Percentiles rank a stretch among this genome's conserved stretches.
Conservation (phyloP, 2,797 vertebrate species). For the Choloepus didactylus region DNA sequence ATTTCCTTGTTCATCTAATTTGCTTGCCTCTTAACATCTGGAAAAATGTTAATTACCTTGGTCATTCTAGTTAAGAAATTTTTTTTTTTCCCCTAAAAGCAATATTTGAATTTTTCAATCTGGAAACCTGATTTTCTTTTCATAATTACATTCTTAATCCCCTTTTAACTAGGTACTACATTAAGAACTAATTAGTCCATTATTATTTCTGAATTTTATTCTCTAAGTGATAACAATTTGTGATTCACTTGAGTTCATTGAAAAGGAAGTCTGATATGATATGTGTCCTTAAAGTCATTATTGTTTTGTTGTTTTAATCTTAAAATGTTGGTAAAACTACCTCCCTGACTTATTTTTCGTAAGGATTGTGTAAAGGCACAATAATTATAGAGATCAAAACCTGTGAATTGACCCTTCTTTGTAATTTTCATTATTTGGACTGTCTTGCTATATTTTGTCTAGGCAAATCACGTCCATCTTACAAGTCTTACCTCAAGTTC, state of each 20-base stretch:
- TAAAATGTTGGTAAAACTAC: constrained; percentile 35
- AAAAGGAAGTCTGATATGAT: constrained; percentile 9
- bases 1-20: constrained; percentile 32
- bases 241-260: neutral
- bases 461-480: no score
- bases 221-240: constrained; percentile 25
- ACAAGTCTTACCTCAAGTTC: neutral
- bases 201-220: constrained; percentile 42
- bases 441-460: neutral
- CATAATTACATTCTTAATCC: constrained; percentile 25
- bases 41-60: constrained; percentile 45
- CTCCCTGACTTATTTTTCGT: neutral
- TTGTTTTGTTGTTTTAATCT: neutral
- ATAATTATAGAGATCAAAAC: neutral
- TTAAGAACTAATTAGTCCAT: constrained; percentile 54
- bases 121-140: constrained; percentile 53
- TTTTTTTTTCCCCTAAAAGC: constrained; percentile 31
- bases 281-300: neutral
- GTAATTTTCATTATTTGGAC: neutral
- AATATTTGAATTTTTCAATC: constrained; percentile 30
- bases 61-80: constrained; percentile 1
- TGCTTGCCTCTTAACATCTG: constrained; percentile 30
- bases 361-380: neutral
- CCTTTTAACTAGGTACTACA: neutral
- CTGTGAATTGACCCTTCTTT: neutral